Evolutionary conservation across 2,113 vertebrate species (phyloP).

Genomic region (Chitala chitala): DNA sequence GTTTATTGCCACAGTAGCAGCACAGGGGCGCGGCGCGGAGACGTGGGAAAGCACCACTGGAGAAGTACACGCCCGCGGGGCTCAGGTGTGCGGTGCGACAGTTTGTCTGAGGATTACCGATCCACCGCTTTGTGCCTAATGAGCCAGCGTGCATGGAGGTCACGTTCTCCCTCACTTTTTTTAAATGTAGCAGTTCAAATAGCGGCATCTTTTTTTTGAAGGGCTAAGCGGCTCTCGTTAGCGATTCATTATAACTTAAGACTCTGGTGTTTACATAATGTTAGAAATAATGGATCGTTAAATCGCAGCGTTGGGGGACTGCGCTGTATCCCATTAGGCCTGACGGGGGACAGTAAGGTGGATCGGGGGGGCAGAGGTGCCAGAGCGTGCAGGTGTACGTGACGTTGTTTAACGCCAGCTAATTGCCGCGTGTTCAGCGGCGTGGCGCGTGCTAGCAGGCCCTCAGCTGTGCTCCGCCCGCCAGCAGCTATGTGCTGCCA

Average conservation of each 20-base stretch:
- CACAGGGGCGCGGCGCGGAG: too few relatives aligned
- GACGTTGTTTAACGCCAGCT: background rate
- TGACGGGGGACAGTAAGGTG: background rate
- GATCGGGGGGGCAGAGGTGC: background rate
- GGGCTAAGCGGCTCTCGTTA: too few relatives aligned
- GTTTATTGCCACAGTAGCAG: background rate
- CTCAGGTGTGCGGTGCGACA: too few relatives aligned
- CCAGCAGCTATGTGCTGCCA: slow-evolving; percentile 3
- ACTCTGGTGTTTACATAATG: slow-evolving; percentile 36
- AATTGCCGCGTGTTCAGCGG: slow-evolving; percentile 17
- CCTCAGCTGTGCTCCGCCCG: slow-evolving; percentile 13
- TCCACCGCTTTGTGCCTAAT: too few relatives aligned
- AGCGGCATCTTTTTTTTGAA: slow-evolving; percentile 24
- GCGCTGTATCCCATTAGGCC: background rate
- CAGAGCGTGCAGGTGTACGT: background rate
- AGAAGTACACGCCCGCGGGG: too few relatives aligned
- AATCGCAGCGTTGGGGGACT: background rate
- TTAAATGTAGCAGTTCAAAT: too few relatives aligned
- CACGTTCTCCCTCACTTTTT: background rate
- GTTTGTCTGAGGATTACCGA: too few relatives aligned
- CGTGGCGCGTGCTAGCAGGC: background rate
- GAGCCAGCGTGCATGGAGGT: background rate
- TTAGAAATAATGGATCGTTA: slow-evolving; percentile 31
- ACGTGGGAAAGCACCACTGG: too few relatives aligned
- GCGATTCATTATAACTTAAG: slow-evolving; percentile 35